Evolutionary conservation across 1,140 invertebrate genomes (phyloP), one percentile per base, ranked within the genome.

Genomic region (Lepidurus couesii): DNA sequence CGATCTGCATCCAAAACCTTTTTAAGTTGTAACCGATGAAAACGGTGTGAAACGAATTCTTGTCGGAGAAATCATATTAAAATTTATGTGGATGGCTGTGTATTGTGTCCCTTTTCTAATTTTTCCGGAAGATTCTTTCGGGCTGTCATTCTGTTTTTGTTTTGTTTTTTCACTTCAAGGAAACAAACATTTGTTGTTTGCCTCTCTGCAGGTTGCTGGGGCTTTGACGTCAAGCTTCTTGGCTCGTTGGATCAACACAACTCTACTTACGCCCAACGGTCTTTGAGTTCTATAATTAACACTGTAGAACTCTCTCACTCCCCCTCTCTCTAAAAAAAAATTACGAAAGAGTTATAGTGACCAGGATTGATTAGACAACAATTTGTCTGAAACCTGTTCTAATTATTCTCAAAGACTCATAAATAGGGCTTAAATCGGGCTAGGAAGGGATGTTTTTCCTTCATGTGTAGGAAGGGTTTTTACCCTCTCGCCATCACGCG

Each of bases 201-300:
- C 21, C 34, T 65, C 53, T 13, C 53, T 21, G 21, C 53, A 65
- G 53, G 53, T 65, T 65, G 53, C 53, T 65, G 16, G 53, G 21
- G 53, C 53, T 65, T 65, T 65, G 53, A 65, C 53, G 53, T 65
- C 53, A 65, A 21, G n/a, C 53, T 65, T 65, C n/a, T 65, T 65
- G 53, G 53, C 53, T 16, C 21, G 16, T 65, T 13, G 13, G 21
- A 65, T 9, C 53, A 65, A 21, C 53, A 65, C 53, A 65, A 7
- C 13, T 65, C 53, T 65, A 65, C 53, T n/a, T 65, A 65, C 53
- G 53, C 53, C 53, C 21, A 65, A 65, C 13, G 53, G 53, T 47
- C 13, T 77, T 65, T 26, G 0, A 21, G 3, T 53, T 26, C 11
- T 42, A 77, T 26, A 42, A 11, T 77, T 45, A 47, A 26, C 44